A percentile compares a stretch with the other conserved stretches of the same genome.
These are phyloP conservation scores for Vandiemenella viatica DNA, from an alignment of 2,888 invertebrate species.

Conservation along the genomic window DNA sequence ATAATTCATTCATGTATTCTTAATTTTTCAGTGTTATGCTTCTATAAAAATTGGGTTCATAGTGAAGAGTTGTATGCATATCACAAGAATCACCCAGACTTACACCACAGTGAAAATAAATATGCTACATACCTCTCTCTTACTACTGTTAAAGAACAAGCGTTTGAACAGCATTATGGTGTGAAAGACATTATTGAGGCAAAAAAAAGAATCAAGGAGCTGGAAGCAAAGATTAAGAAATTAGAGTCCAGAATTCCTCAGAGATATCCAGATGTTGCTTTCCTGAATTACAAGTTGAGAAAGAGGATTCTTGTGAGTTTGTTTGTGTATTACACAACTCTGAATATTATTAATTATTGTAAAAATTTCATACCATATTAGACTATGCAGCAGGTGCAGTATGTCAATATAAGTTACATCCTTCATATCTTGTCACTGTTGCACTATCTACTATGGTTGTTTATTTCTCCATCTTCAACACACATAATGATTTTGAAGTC, in stretches of 20 bases:
- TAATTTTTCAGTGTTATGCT: constrained; percentile 27
- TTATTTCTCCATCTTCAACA: no score
- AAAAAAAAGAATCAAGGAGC: constrained; percentile 42
- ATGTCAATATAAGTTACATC: no score
- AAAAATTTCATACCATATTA: no score
- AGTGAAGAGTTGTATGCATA: constrained; percentile 22
- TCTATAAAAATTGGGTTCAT: constrained; percentile 29
- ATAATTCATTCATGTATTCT: constrained; percentile 1
- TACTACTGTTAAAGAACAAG: constrained; percentile 2
- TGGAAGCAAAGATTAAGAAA: constrained; percentile 56
- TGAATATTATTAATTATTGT: no score
- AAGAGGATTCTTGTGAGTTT: constrained; percentile 72
- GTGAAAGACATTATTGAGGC: constrained; percentile 34
- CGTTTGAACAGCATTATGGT: constrained; percentile 17
- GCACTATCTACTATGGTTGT: no score
- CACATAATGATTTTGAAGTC: no score
- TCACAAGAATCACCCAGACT: constrained; percentile 10
- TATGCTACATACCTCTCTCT: no score
- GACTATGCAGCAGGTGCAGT: no score
- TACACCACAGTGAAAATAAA: not conserved
- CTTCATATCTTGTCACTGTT: no score
- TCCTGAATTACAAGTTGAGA: constrained; percentile 78
- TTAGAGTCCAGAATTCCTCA: constrained; percentile 62
- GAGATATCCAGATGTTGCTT: constrained; percentile 80
- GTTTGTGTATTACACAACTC: not conserved